Evolutionary conservation across 2,888 invertebrate species (phyloP).

Genomic region (Eupithecia exiguata): DNA sequence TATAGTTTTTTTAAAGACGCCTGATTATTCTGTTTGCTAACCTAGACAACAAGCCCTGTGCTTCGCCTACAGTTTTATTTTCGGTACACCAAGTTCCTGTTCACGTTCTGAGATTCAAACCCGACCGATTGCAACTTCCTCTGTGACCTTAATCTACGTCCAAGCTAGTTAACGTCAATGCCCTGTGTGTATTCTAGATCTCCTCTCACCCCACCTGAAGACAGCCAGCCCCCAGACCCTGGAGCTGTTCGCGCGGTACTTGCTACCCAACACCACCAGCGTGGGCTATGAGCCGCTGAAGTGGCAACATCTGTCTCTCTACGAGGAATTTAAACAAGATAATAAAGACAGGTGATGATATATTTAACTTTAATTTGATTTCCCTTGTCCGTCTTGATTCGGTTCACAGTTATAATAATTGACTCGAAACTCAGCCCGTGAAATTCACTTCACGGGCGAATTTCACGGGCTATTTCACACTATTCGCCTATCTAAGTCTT

Average conservation of each 20-base stretch:
- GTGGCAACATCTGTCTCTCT: conserved; percentile 88
- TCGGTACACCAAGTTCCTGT: too few species aligned
- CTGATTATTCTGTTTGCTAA: too few species aligned
- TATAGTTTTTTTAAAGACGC: too few species aligned
- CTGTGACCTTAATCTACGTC: too few species aligned
- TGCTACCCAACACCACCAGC: conserved; percentile 92
- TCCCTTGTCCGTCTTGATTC: neutral
- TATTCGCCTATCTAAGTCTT: too few species aligned
- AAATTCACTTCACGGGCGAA: too few species aligned
- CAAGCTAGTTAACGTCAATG: neutral
- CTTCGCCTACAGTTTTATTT: too few species aligned
- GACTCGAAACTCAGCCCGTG: too few species aligned
- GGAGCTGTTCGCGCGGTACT: conserved; percentile 96
- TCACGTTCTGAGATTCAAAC: too few species aligned
- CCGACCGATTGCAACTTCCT: too few species aligned
- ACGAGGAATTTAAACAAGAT: conserved; percentile 56
- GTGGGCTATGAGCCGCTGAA: conserved; percentile 94
- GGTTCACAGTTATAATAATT: neutral
- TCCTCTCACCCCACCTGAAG: conserved; percentile 84
- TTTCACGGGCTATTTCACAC: too few species aligned
- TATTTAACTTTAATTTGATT: neutral
- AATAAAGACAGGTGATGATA: conserved; percentile 41
- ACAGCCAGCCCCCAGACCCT: conserved; percentile 85
- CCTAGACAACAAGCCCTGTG: too few species aligned
- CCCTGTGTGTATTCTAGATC: conserved; percentile 74